Conservation (phyloP, 2,797 vertebrate species). For the Thunnus albacares region DNA sequence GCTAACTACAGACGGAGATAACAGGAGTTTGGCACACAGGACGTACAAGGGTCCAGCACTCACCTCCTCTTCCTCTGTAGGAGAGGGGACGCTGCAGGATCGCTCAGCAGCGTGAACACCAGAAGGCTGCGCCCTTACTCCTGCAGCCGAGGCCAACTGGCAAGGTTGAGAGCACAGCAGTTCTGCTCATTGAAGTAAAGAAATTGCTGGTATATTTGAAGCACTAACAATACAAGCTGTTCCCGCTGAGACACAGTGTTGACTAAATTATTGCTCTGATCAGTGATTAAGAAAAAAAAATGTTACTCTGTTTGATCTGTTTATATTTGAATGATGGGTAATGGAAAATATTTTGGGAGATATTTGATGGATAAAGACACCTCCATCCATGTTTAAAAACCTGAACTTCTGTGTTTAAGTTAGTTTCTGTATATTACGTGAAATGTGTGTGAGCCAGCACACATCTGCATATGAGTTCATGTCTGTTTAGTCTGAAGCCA, state of each 20-base stretch:
- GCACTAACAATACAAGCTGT: conserved; percentile 18
- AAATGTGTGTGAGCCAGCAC: conserved; percentile 20
- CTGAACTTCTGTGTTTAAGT: conserved; percentile 39
- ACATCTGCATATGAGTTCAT: conserved; percentile 33
- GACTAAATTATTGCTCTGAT: not conserved
- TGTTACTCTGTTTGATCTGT: not conserved
- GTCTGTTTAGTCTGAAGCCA: conserved; percentile 79
- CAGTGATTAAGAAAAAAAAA: not conserved
- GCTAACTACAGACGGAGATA: conserved; percentile 42
- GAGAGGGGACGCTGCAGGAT: conserved; percentile 37
- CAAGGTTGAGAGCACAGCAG: conserved; percentile 43
- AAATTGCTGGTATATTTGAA: conserved; percentile 25
- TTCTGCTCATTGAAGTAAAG: conserved; percentile 41
- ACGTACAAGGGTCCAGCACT: conserved; percentile 10
- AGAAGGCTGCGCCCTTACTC: conserved; percentile 48
- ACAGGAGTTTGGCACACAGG: conserved; percentile 47
- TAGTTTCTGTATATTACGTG: conserved; percentile 3
- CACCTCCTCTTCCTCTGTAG: conserved; percentile 48
- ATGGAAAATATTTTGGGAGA: not conserved
- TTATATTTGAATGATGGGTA: conserved; percentile 1
- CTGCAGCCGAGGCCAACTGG: conserved; percentile 56
- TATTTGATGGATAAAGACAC: not conserved
- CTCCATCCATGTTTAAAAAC: conserved; percentile 16
- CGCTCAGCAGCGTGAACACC: conserved; percentile 48
- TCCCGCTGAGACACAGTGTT: conserved; percentile 13